Evolutionary conservation across 2,113 vertebrate species (phyloP).

Genomic region (Pardalotus punctatus): DNA sequence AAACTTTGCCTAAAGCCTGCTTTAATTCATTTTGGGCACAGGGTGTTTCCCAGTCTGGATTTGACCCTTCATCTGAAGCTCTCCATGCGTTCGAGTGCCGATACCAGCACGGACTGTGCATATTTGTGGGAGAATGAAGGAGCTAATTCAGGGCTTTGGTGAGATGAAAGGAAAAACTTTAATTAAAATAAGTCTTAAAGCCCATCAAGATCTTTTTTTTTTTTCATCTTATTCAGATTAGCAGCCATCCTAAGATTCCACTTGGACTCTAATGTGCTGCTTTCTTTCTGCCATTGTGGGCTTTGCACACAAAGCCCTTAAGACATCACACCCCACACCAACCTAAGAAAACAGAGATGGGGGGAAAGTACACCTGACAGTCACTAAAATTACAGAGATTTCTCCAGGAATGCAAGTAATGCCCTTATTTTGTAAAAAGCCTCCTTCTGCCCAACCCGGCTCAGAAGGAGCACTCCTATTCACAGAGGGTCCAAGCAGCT

Average conservation of each 20-base stretch:
- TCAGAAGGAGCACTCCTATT: fast-evolving
- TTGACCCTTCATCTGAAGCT: background rate
- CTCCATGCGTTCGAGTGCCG: fast-evolving
- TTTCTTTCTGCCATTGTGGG: background rate
- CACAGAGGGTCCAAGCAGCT: background rate
- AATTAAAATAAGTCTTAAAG: slow-evolving; percentile 62
- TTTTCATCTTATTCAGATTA: slow-evolving; percentile 30
- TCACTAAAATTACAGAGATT: background rate
- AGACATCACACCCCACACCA: background rate
- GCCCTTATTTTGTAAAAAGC: background rate
- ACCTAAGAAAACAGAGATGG: background rate
- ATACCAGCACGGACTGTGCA: background rate
- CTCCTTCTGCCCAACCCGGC: background rate
- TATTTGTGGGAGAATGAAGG: slow-evolving; percentile 6
- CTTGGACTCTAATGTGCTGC: background rate
- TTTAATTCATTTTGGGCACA: background rate
- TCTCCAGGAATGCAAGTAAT: background rate
- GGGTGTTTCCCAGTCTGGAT: background rate
- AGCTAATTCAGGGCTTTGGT: slow-evolving; percentile 21
- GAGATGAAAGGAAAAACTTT: slow-evolving; percentile 54
- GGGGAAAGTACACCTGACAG: background rate
- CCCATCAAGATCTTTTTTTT: background rate
- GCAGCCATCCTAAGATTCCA: slow-evolving; percentile 4
- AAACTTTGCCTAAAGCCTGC: background rate
- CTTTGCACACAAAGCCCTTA: slow-evolving; percentile 4